These are phyloP conservation scores for Catalaphyllia jardinei DNA, from an alignment of 64 coral and sea anemone species.

Conservation along the genomic window DNA sequence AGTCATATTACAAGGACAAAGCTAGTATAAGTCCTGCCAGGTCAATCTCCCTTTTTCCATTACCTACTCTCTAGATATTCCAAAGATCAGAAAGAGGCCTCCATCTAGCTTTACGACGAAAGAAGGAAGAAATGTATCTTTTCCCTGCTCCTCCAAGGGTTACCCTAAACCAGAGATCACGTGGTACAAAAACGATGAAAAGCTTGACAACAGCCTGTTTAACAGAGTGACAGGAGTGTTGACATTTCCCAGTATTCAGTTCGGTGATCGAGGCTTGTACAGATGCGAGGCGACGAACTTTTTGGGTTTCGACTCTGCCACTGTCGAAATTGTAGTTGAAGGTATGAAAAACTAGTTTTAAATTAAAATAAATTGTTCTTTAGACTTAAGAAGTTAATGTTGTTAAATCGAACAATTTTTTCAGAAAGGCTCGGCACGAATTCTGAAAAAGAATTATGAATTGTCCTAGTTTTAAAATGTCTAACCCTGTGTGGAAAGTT, in stretches of 20 bases:
- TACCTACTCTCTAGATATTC: slow-evolving; percentile 25
- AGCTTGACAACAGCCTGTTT: slow-evolving; percentile 17
- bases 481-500: too few species aligned
- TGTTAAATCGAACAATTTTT: too few species aligned
- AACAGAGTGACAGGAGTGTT: slow-evolving; percentile 43
- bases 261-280: slow-evolving; percentile 60
- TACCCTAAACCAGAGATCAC: slow-evolving; percentile 71
- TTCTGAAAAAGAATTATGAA: too few species aligned
- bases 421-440: too few species aligned
- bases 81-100: slow-evolving; percentile 23
- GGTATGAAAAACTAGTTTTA: slow-evolving; percentile 22
- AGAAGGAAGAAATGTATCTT: slow-evolving; percentile 44
- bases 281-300: slow-evolving; percentile 72
- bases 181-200: slow-evolving; percentile 55
- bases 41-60: too few species aligned
- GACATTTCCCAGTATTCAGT: slow-evolving; percentile 45
- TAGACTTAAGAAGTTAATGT: too few species aligned
- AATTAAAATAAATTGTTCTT: background rate
- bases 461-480: too few species aligned
- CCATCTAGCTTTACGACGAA: slow-evolving; percentile 13
- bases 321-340: slow-evolving; percentile 52
- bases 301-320: slow-evolving; percentile 34
- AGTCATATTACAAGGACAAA: too few species aligned
- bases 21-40: too few species aligned
- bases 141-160: slow-evolving; percentile 50